Conservation (phyloP, 2,888 invertebrate species). For the Melolontha melolontha region DNA sequence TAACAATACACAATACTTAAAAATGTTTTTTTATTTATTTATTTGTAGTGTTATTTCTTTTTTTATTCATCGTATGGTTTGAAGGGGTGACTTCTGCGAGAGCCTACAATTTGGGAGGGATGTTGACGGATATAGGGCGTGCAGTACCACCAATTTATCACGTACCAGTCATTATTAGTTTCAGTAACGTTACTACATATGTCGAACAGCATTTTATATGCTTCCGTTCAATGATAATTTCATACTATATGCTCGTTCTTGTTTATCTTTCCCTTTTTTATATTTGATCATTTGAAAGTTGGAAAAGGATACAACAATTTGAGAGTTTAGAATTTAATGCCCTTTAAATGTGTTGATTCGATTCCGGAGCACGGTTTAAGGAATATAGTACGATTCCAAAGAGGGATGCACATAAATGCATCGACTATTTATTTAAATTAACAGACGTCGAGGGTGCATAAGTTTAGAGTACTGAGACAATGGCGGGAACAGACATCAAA, state of each 20-base stretch:
- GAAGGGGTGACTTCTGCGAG: too few species aligned
- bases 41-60: conserved; percentile 25
- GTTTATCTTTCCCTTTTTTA: too few species aligned
- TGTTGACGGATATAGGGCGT: conserved; percentile 22
- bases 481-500: too few species aligned
- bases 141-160: conserved; percentile 29
- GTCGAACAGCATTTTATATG: conserved; percentile 22
- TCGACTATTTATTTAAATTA: too few species aligned
- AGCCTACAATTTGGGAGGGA: neutral
- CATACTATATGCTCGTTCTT: neutral
- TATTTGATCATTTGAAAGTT: neutral
- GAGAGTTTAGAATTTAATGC: conserved; percentile 22
- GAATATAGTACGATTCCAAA: too few species aligned
- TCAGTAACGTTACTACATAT: conserved; percentile 32
- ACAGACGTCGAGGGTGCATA: too few species aligned
- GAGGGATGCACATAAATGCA: too few species aligned
- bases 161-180: conserved; percentile 30
- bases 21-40: conserved; percentile 32
- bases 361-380: conserved; percentile 20
- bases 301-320: neutral
- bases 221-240: conserved; percentile 23
- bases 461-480: too few species aligned
- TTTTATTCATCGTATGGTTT: neutral
- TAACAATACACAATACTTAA: conserved; percentile 17
- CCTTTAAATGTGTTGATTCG: conserved; percentile 30